Percentiles rank a stretch among this genome's conserved stretches.
phyloP scores from a whole-genome alignment of 2,888 invertebrate species.

The Eupithecia abbreviata region DNA sequence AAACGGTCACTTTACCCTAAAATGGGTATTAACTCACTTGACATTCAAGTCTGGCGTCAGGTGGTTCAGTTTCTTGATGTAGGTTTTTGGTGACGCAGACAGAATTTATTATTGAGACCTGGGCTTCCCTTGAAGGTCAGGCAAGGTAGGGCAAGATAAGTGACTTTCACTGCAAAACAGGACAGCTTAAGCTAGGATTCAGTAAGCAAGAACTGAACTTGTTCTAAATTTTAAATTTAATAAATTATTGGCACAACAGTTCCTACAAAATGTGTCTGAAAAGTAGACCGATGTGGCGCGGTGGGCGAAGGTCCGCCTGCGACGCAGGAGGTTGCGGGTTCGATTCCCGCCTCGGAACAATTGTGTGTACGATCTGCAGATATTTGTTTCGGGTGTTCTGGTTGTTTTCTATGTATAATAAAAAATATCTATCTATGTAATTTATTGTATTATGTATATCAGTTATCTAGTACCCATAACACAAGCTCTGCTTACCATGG shows the following conservation, averaged over 20 bases:
- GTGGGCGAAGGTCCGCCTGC: no score
- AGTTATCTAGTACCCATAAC: no score
- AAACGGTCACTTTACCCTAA: slow-evolving; percentile 33
- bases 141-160: slow-evolving; percentile 3
- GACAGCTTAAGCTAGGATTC: not conserved
- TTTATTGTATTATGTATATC: no score
- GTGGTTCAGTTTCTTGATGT: slow-evolving; percentile 31
- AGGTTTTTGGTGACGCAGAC: slow-evolving; percentile 29
- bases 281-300: no score
- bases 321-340: no score
- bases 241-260: not conserved
- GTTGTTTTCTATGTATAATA: no score
- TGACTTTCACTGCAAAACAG: slow-evolving; percentile 3
- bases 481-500: no score
- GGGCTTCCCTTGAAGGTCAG: slow-evolving; percentile 35
- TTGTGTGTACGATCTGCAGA: no score
- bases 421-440: no score
- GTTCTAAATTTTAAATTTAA: not conserved
- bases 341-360: no score
- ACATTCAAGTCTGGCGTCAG: slow-evolving; percentile 41
- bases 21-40: slow-evolving; percentile 41
- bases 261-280: not conserved
- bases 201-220: not conserved
- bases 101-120: slow-evolving; percentile 29
- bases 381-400: no score